These are phyloP conservation scores for Ormyrus nitidulus DNA, from an alignment of 2,888 invertebrate genomes.

Conservation along the genomic window DNA sequence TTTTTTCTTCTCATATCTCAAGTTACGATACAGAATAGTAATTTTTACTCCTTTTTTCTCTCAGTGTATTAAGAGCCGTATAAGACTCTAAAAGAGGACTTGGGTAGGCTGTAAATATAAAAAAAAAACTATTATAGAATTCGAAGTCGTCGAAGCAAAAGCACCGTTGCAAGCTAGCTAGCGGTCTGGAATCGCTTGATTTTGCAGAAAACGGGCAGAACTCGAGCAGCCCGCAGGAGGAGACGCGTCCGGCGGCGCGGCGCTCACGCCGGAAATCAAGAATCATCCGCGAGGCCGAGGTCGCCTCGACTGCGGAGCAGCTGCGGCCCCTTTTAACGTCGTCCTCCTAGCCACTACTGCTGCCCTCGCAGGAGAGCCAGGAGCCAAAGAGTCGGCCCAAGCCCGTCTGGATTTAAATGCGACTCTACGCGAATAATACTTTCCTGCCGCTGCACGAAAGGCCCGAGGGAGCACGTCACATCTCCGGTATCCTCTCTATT, in stretches of 20 bases:
- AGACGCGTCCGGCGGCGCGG: background rate
- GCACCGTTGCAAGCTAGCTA: too few relatives aligned
- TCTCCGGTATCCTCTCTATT: background rate
- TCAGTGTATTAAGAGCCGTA: too few relatives aligned
- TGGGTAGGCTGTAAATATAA: too few relatives aligned
- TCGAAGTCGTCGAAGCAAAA: too few relatives aligned
- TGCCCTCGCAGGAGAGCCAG: background rate
- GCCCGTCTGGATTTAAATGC: slow-evolving; percentile 41
- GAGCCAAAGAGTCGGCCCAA: background rate
- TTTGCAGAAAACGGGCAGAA: slow-evolving; percentile 30
- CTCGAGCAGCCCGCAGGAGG: background rate
- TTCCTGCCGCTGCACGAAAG: too few relatives aligned
- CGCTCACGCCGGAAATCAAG: slow-evolving; percentile 59
- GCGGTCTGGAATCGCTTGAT: background rate
- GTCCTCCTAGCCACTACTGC: slow-evolving; percentile 60
- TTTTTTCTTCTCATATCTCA: too few relatives aligned
- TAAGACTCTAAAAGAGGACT: too few relatives aligned
- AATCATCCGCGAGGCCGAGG: slow-evolving; percentile 59
- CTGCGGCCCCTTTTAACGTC: slow-evolving; percentile 67
- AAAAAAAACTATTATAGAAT: too few relatives aligned
- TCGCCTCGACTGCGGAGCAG: slow-evolving; percentile 60
- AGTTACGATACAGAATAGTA: too few relatives aligned
- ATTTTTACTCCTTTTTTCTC: too few relatives aligned
- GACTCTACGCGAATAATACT: background rate
- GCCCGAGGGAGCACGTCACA: too few relatives aligned